phyloP scores from a whole-genome alignment of 2,888 invertebrate genomes.

The Sphaerophoria taeniata region DNA sequence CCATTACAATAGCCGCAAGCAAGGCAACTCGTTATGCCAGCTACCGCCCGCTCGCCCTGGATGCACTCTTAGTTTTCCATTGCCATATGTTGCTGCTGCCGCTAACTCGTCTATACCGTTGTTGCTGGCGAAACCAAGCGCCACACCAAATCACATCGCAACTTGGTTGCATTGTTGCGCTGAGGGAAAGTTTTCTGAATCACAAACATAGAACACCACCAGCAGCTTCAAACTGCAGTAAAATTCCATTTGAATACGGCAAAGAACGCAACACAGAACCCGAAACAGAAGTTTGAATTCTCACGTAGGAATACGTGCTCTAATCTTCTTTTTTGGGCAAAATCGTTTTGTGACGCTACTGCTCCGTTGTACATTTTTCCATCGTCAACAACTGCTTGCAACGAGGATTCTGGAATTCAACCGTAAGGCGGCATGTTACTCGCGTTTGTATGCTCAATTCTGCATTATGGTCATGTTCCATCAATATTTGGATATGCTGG shows the following conservation, averaged over 20 bases:
- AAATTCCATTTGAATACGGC: slow-evolving; percentile 14
- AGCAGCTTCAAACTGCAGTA: slow-evolving; percentile 4
- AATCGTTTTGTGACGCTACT: neutral
- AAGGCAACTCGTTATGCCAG: slow-evolving; percentile 11
- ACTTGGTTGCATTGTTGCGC: neutral
- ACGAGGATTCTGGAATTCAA: slow-evolving; percentile 16
- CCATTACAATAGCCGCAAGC: slow-evolving; percentile 23
- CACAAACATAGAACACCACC: slow-evolving; percentile 26
- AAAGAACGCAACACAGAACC: slow-evolving; percentile 1
- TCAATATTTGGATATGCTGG: slow-evolving; percentile 64
- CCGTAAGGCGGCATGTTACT: neutral
- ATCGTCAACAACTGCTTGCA: slow-evolving; percentile 9
- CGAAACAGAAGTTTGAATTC: slow-evolving; percentile 44
- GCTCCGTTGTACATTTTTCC: neutral
- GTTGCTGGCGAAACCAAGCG: neutral
- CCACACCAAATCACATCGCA: neutral
- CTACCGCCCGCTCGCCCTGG: no score
- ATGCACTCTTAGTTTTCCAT: no score
- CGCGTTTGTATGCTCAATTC: slow-evolving; percentile 3
- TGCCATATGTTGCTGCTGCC: no score
- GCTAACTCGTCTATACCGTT: neutral
- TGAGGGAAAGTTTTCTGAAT: slow-evolving; percentile 41
- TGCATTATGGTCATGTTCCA: slow-evolving; percentile 70
- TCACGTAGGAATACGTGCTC: slow-evolving; percentile 71
- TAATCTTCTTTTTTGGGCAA: slow-evolving; percentile 48